phyloP scores from a whole-genome alignment of 2,797 vertebrate genomes.

The Decapterus maruadsi region DNA sequence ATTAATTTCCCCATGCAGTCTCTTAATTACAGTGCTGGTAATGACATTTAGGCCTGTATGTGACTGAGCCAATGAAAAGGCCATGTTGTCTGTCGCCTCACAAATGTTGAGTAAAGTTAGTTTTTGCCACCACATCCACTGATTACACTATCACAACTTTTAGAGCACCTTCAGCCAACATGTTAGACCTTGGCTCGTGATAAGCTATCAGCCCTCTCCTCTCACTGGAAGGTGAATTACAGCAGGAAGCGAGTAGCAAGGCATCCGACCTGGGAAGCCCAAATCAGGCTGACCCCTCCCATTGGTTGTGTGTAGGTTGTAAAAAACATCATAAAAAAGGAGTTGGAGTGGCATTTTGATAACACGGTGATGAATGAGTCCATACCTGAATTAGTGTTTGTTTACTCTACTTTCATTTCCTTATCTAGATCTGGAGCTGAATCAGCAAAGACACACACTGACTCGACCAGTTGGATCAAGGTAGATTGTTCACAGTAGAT shows the following conservation, averaged over 20 bases:
- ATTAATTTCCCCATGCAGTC: neutral
- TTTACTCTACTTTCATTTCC: slow-evolving; percentile 34
- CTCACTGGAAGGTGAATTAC: slow-evolving; percentile 21
- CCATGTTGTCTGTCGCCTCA: slow-evolving; percentile 14
- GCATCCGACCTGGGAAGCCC: neutral
- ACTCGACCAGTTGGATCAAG: neutral
- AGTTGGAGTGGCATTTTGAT: slow-evolving; percentile 12
- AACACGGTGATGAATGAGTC: neutral
- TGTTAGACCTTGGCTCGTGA: slow-evolving; percentile 49
- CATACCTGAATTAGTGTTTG: neutral
- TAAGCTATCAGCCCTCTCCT: slow-evolving; percentile 57
- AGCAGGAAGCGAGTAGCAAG: slow-evolving; percentile 36
- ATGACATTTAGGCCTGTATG: slow-evolving; percentile 21
- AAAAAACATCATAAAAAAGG: slow-evolving; percentile 17
- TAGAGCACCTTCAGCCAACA: slow-evolving; percentile 38
- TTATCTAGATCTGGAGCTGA: slow-evolving; percentile 38
- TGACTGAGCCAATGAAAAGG: slow-evolving; percentile 27
- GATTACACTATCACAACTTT: slow-evolving; percentile 51
- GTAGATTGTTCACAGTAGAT: neutral
- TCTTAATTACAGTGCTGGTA: slow-evolving; percentile 2
- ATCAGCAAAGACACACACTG: neutral
- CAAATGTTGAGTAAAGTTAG: slow-evolving; percentile 36
- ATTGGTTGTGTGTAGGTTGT: neutral
- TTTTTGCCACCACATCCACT: slow-evolving; percentile 22
- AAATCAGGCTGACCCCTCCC: neutral